Base-by-base conservation (phyloP, 2,113 vertebrate genomes). In the Nettapus auritus region DNA sequence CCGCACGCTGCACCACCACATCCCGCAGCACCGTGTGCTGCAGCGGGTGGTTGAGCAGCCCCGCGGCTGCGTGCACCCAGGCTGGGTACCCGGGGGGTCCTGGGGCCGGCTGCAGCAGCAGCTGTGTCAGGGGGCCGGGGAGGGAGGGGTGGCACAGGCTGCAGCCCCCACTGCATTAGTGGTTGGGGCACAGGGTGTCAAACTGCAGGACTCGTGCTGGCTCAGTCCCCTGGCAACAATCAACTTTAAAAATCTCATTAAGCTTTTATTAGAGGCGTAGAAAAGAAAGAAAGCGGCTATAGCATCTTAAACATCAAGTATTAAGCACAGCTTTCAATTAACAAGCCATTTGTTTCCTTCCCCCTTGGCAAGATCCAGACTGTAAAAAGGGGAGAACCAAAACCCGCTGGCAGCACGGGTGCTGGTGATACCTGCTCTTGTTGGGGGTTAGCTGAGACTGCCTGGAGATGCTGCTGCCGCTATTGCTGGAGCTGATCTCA, bases 41-140 rank as follows among this genome's bases (percentile, higher is more conserved):
- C 66, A 25, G 22, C 7, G 15, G 10, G 60, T 36, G 60, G 26
- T 18, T 28, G 9, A 18, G 23, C 64, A 33, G 46, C 15, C 38
- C 33, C 11, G 1, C 0, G 7, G 40, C 46, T 44, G 36, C 3
- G 3, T 50, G 40, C 8, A 34, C 40, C 15, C 3, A 0, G 14
- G 23, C 36, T 19, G n/a, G 68, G 46, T 15, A 53, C 4, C 0
- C 3, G 3, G 36, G 66, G 23, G 48, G 20, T 20, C 21, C 48
- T 4, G 1, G 44, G n/a, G 48, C 26, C 10, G 6, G 38, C 62
- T 18, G 50, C 31, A 13, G 62, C n/a, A 46, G 66, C 55, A 6
- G 44, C 71, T n/a, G 17, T 19, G 18, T 40, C 23, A 40, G 5
- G 33, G 26, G 8, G 21, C 22, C 11, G 3, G 0, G 11, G 46